Evolutionary conservation across 2,113 vertebrate species (phyloP).

Genomic region (Rhynchopsitta pachyrhyncha): DNA sequence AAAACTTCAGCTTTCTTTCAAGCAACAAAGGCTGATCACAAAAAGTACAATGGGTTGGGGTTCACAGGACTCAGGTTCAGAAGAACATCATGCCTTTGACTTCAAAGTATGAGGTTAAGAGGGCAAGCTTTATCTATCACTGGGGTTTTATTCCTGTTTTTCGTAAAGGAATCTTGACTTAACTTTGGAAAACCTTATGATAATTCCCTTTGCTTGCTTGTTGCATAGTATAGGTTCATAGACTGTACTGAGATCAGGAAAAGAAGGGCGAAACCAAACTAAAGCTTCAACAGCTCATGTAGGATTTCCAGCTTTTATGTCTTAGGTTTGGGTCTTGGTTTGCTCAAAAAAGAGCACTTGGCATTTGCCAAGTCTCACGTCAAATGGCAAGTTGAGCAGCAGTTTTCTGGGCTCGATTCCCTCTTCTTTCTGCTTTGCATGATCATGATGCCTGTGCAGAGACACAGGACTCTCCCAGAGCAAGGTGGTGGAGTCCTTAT

Average conservation of each 20-base stretch:
- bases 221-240: not conserved
- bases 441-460: not conserved
- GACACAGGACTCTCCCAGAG: not conserved
- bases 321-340: not conserved
- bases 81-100: not conserved
- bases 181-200: not conserved
- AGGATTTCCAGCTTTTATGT: not conserved
- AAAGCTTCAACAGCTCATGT: not conserved
- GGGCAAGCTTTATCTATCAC: not conserved
- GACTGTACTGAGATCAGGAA: not conserved
- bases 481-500: not conserved
- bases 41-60: not conserved
- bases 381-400: not conserved
- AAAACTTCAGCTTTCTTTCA: not conserved
- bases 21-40: not conserved
- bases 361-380: not conserved
- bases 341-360: not conserved
- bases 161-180: not conserved
- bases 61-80: not conserved
- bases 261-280: not conserved
- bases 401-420: not conserved
- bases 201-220: not conserved
- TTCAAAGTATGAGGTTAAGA: not conserved
- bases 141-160: not conserved
- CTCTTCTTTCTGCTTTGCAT: not conserved